These are phyloP conservation scores for Pagetopsis macropterus DNA, from an alignment of 2,797 vertebrate genomes.

Conservation along the genomic window DNA sequence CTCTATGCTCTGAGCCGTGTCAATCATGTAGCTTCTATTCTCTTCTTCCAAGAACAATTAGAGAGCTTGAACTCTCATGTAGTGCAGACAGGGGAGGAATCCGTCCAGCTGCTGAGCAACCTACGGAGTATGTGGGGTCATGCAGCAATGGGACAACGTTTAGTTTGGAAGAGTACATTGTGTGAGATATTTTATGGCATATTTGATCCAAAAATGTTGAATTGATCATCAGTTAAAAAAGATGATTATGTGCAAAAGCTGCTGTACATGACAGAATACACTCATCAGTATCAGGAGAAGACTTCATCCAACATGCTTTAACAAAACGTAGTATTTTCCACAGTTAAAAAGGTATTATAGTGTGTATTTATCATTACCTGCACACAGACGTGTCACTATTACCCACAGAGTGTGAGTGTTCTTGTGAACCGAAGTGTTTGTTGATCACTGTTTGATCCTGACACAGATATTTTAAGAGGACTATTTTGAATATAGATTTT, in stretches of 20 bases:
- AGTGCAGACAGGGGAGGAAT: slow-evolving; percentile 20
- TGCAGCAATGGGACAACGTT: slow-evolving; percentile 11
- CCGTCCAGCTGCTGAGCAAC: neutral
- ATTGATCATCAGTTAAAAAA: neutral
- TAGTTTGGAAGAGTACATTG: slow-evolving; percentile 5
- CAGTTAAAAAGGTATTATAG: slow-evolving; percentile 16
- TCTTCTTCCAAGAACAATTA: slow-evolving; percentile 54
- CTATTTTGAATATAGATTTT: slow-evolving; percentile 81
- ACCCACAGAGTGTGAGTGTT: slow-evolving; percentile 59
- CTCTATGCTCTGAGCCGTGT: slow-evolving; percentile 54
- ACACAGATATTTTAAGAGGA: slow-evolving; percentile 76
- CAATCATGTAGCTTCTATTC: slow-evolving; percentile 72
- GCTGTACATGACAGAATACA: slow-evolving; percentile 25
- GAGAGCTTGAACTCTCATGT: slow-evolving; percentile 50
- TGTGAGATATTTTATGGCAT: neutral
- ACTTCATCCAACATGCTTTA: slow-evolving; percentile 32
- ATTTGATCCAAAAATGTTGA: slow-evolving; percentile 21
- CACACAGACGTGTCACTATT: slow-evolving; percentile 7
- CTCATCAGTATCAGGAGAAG: slow-evolving; percentile 21
- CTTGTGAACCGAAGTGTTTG: slow-evolving; percentile 64
- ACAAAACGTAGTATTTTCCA: slow-evolving; percentile 27
- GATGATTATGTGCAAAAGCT: slow-evolving; percentile 23
- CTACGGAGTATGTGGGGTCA: slow-evolving; percentile 11
- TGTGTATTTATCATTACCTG: slow-evolving; percentile 26
- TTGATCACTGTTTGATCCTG: slow-evolving; percentile 62